Conservation (phyloP, 2,888 invertebrate genomes). For the Leptothorax acervorum region DNA sequence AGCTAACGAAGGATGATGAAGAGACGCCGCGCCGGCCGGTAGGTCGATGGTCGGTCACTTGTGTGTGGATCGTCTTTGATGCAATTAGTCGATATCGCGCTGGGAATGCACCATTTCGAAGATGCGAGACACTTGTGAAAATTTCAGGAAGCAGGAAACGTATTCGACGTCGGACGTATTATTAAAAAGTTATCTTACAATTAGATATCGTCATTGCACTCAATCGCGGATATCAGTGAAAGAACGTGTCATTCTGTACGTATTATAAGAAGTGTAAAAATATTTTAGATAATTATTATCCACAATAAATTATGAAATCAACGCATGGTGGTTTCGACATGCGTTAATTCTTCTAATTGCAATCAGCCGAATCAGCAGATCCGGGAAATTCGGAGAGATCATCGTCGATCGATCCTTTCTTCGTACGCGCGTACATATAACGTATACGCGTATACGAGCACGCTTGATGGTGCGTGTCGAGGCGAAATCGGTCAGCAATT, state of each 20-base stretch:
- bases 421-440: neutral
- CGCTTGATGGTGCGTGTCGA: slow-evolving; percentile 59
- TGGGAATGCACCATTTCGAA: slow-evolving; percentile 69
- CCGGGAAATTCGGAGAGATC: slow-evolving; percentile 58
- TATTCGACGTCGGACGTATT: neutral
- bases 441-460: neutral
- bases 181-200: neutral
- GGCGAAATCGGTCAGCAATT: slow-evolving; percentile 77
- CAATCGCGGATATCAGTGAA: neutral
- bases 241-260: neutral
- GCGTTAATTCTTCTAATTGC: slow-evolving; percentile 63
- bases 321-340: neutral
- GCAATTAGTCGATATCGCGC: slow-evolving; percentile 69
- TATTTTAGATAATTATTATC: neutral
- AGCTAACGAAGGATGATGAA: slow-evolving; percentile 68
- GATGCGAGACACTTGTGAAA: neutral
- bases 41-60: slow-evolving; percentile 58
- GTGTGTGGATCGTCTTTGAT: slow-evolving; percentile 77
- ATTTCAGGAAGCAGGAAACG: neutral
- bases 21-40: slow-evolving; percentile 32
- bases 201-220: neutral
- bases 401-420: slow-evolving; percentile 13
- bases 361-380: slow-evolving; percentile 12
- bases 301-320: neutral
- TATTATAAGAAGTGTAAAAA: neutral